A percentile compares a stretch with the other conserved stretches of the same genome.
These are phyloP conservation scores for Mesocentrotus franciscanus DNA, from an alignment of 53 echinoderm and acorn worm species.

Conservation along the genomic window DNA sequence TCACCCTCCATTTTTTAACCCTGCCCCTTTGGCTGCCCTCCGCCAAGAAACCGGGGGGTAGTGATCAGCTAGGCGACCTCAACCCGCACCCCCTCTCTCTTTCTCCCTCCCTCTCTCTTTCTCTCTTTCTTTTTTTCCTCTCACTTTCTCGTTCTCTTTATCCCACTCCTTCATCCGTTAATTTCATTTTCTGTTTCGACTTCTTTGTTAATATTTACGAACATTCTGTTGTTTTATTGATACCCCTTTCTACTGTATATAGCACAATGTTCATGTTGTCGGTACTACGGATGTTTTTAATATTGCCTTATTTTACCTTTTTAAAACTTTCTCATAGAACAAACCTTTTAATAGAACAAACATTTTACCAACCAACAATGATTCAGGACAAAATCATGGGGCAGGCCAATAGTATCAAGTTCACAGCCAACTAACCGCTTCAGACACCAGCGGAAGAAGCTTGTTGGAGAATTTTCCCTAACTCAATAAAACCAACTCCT, in stretches of 20 bases:
- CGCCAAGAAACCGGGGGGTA: no score
- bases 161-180: not conserved
- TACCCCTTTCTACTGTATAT: no score
- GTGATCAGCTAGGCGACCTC: no score
- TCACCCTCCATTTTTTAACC: no score
- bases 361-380: not conserved
- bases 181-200: no score
- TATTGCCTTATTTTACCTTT: no score
- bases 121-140: not conserved
- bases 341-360: not conserved
- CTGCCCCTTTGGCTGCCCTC: no score
- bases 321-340: not conserved
- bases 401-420: not conserved
- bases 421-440: not conserved
- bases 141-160: not conserved
- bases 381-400: not conserved
- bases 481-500: slow-evolving; percentile 12
- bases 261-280: no score
- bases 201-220: no score
- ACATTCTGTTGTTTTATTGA: no score
- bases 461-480: slow-evolving; percentile 31
- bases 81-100: no score
- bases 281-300: no score
- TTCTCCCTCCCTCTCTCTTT: not conserved
- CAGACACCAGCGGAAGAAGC: slow-evolving; percentile 39